Conservation (phyloP, 2,888 invertebrate genomes). For the Gari tellinella region DNA sequence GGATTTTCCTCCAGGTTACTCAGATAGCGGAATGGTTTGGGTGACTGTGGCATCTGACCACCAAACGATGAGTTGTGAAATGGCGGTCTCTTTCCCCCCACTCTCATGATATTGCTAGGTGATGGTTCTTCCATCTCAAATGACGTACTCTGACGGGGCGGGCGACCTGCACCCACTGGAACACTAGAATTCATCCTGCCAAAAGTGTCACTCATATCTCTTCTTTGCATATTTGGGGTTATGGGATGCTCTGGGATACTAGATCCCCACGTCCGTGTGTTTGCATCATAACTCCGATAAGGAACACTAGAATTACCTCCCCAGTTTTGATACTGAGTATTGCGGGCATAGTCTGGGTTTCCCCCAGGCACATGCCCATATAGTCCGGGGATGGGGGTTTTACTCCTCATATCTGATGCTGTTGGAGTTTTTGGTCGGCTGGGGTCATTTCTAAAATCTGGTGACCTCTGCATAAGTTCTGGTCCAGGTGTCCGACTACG, state of each 20-base stretch:
- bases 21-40: conserved; percentile 63
- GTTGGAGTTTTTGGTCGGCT: conserved; percentile 81
- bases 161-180: conserved; percentile 71
- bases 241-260: conserved; percentile 61
- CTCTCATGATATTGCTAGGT: conserved; percentile 78
- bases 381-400: conserved; percentile 78
- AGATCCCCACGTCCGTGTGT: conserved; percentile 62
- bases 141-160: conserved; percentile 86
- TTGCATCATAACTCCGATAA: conserved; percentile 51
- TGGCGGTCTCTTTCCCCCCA: conserved; percentile 71
- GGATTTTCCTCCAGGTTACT: conserved; percentile 65
- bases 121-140: conserved; percentile 87
- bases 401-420: conserved; percentile 82
- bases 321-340: conserved; percentile 55
- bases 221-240: conserved; percentile 58
- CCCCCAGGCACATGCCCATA: conserved; percentile 61
- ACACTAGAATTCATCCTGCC: conserved; percentile 62
- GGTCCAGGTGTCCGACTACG: conserved; percentile 84
- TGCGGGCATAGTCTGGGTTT: conserved; percentile 63
- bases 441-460: conserved; percentile 73
- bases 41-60: conserved; percentile 60
- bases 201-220: conserved; percentile 59
- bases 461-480: conserved; percentile 80
- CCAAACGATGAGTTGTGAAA: conserved; percentile 64
- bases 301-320: conserved; percentile 57